Conservation (phyloP, 2,888 invertebrate genomes). For the Hyalella azteca region DNA sequence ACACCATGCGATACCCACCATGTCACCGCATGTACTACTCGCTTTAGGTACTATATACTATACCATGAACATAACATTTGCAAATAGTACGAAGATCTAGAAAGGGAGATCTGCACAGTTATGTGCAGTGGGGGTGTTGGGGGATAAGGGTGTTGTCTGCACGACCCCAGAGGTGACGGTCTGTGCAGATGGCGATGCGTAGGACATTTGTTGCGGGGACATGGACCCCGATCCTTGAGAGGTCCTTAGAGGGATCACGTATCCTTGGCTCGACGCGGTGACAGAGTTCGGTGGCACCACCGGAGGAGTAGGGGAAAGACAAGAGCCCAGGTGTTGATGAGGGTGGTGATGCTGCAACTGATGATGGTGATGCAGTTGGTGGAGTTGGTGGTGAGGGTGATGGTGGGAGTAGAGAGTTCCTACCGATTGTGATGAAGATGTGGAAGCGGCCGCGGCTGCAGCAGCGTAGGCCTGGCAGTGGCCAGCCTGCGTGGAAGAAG, state of each 20-base stretch:
- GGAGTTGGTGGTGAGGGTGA: conserved; percentile 37
- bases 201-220: conserved; percentile 42
- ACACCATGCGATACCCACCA: no score
- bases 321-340: conserved; percentile 21
- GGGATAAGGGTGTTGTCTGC: conserved; percentile 37
- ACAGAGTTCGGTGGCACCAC: conserved; percentile 29
- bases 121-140: conserved; percentile 47
- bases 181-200: conserved; percentile 43
- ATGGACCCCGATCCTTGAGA: conserved; percentile 39
- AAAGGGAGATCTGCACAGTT: conserved; percentile 51
- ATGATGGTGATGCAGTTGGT: conserved; percentile 36
- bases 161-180: conserved; percentile 23
- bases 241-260: conserved; percentile 39
- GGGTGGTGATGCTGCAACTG: conserved; percentile 34
- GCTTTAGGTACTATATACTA: no score
- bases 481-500: background rate
- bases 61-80: no score
- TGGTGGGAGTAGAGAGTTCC: conserved; percentile 35
- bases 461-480: conserved; percentile 13
- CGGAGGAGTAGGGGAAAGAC: conserved; percentile 26
- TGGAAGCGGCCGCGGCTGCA: conserved; percentile 4
- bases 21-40: no score
- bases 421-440: conserved; percentile 19
- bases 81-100: no score
- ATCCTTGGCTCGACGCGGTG: conserved; percentile 16